These are phyloP conservation scores for Drosophila equinoxialis DNA, from an alignment of 1,140 invertebrate genomes.

Conservation along the genomic window DNA sequence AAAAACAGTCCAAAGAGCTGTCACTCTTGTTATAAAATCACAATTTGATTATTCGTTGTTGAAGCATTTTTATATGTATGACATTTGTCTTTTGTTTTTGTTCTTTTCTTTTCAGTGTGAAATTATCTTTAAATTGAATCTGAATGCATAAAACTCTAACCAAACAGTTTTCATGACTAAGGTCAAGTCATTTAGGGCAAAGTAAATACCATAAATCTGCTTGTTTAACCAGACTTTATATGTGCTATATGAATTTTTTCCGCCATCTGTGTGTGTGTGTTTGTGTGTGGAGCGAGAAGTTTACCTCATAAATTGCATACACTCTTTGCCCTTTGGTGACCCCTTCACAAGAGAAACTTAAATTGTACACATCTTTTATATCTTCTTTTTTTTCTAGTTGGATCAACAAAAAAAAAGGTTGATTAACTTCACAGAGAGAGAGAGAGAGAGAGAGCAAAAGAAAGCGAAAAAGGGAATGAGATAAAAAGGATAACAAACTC, in stretches of 20 bases:
- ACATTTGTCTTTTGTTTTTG: no score
- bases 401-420: constrained; percentile 46
- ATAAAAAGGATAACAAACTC: constrained; percentile 29
- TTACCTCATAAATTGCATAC: constrained; percentile 51
- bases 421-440: constrained; percentile 54
- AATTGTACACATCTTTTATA: constrained; percentile 41
- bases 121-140: constrained; percentile 10
- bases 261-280: neutral
- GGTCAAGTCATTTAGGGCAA: neutral
- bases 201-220: constrained; percentile 40
- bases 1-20: no score
- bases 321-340: constrained; percentile 20
- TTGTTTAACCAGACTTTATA: constrained; percentile 36
- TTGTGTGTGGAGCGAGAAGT: constrained; percentile 4
- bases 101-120: no score
- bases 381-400: constrained; percentile 2
- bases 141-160: neutral
- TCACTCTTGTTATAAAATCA: no score
- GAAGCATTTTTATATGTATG: no score
- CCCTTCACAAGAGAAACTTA: constrained; percentile 40
- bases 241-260: constrained; percentile 4
- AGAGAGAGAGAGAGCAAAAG: constrained; percentile 19
- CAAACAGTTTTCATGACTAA: neutral
- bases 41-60: no score
- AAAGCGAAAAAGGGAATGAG: constrained; percentile 29